phyloP scores from a whole-genome alignment of 2,888 invertebrate genomes.

The Lasioglossum oenotherae region DNA sequence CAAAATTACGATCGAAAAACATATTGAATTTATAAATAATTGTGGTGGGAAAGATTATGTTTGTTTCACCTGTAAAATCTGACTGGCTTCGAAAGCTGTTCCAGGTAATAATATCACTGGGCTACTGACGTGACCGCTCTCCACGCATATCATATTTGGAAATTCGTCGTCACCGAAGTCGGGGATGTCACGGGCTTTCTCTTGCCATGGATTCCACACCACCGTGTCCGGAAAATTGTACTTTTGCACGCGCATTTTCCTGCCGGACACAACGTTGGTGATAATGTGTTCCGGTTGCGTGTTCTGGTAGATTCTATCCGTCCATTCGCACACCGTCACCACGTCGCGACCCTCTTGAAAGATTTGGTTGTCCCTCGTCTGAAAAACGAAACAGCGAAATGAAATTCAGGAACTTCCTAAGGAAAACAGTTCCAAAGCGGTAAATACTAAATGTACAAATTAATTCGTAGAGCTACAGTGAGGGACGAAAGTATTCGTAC shows the following conservation, averaged over 20 bases:
- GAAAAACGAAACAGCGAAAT: slow-evolving; percentile 56
- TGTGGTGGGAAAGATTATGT: not conserved
- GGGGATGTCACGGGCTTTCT: slow-evolving; percentile 95
- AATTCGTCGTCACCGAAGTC: slow-evolving; percentile 99
- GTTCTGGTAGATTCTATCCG: slow-evolving; percentile 96
- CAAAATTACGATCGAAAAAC: too few relatives aligned
- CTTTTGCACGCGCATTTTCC: slow-evolving; percentile 96
- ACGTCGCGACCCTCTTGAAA: slow-evolving; percentile 96
- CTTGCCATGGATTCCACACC: slow-evolving; percentile 98
- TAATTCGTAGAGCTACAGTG: too few relatives aligned
- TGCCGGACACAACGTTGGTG: slow-evolving; percentile 95
- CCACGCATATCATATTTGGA: slow-evolving; percentile 98
- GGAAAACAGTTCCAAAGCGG: too few relatives aligned
- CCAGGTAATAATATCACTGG: slow-evolving; percentile 95
- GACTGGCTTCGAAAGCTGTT: slow-evolving; percentile 96
- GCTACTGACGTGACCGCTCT: slow-evolving; percentile 95
- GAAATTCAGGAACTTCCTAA: too few relatives aligned
- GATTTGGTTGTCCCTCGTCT: slow-evolving; percentile 93
- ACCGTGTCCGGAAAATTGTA: slow-evolving; percentile 98
- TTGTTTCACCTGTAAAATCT: slow-evolving; percentile 90
- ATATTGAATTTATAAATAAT: not conserved
- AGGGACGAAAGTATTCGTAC: too few relatives aligned
- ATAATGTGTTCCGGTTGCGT: slow-evolving; percentile 97
- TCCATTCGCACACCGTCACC: slow-evolving; percentile 96
- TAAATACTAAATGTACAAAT: too few relatives aligned